Evolutionary conservation across 2,888 invertebrate genomes (phyloP), one percentile per base, ranked within the genome.

Genomic region (Halocaridina rubra): DNA sequence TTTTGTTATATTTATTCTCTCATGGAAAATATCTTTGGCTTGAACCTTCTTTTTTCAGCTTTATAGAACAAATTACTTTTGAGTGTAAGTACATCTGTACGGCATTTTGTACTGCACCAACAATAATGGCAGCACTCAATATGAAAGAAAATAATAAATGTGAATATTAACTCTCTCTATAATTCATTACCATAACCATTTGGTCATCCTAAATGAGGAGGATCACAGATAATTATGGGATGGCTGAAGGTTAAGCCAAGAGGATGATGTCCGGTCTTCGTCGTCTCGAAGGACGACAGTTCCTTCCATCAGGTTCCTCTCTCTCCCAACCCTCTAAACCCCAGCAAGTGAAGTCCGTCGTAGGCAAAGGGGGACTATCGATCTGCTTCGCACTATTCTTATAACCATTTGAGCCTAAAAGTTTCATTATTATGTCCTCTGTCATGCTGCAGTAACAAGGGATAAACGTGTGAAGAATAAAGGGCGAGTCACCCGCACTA

Each of bases 151-250:
- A 53, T 69, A 32, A 27, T 67, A 30, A 32, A 33, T 46, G 46
- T 46, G 13, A 32, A 32, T 61, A 10, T 46, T n/a, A 8, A 27
- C 29, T 53, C 30, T 27, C 19, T 29, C 29, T 53, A 67, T 69
- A 46, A 67, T 30, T 81, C 81, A 81, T 81, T 81, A 81, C 81
- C 81, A 81, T 81, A 81, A 81, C 76, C 81, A 76, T 76, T 76
- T 53, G 81, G 81, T 81, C 75, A 76, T 81, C 81, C 81, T 64
- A 57, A 61, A 59, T 77, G 77, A 64, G 64, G 46, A 81, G 76
- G 81, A 76, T 81, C 81, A 81, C 81, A 81, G 81, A 67, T 69
- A 81, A 79, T 79, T 64, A 81, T 81, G 72, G 53, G 53, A 46
- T 81, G 75, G 64, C 33, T 33, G 29, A 53, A 32, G 46, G 79